Evolutionary conservation across 2,888 invertebrate species (phyloP).

Genomic region (Rhabditoides inermis): DNA sequence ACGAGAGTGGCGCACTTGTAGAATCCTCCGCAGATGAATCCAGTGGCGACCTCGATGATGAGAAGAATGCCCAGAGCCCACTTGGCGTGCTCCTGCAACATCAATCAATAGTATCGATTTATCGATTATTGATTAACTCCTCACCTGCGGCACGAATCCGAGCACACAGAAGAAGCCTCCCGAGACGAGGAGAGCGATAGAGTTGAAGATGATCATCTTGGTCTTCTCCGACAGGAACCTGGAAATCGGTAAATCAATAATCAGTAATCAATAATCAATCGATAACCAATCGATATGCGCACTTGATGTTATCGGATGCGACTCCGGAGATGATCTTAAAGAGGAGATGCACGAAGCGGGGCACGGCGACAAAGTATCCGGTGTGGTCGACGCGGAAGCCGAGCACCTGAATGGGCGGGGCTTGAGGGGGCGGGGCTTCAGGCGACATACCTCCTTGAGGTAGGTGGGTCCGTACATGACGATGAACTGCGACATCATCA

Average conservation of each 20-base stretch:
- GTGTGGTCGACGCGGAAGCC: constrained; percentile 37
- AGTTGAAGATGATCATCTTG: constrained; percentile 45
- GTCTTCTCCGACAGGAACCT: constrained; percentile 35
- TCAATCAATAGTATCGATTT: background rate
- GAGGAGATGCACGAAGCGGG: constrained; percentile 28
- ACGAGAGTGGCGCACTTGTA: constrained; percentile 42
- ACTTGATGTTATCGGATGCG: constrained; percentile 30
- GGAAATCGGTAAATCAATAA: background rate
- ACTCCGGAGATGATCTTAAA: constrained; percentile 35
- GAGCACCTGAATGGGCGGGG: constrained; percentile 25
- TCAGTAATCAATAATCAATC: background rate
- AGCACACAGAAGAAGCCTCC: constrained; percentile 34
- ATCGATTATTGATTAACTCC: background rate
- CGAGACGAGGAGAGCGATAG: constrained; percentile 37
- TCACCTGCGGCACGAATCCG: constrained; percentile 25
- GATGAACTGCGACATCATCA: constrained; percentile 42
- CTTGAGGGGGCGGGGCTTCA: too few relatives aligned
- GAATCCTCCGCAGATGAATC: constrained; percentile 40
- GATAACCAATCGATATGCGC: background rate
- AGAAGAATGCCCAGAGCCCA: constrained; percentile 23
- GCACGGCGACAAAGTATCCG: constrained; percentile 35
- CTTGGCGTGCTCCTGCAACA: constrained; percentile 13
- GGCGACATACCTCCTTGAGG: constrained; percentile 33
- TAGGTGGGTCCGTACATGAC: constrained; percentile 38
- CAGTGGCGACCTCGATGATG: constrained; percentile 32